phyloP scores from a whole-genome alignment of 1,140 invertebrate species.

The Listronotus bonariensis region DNA sequence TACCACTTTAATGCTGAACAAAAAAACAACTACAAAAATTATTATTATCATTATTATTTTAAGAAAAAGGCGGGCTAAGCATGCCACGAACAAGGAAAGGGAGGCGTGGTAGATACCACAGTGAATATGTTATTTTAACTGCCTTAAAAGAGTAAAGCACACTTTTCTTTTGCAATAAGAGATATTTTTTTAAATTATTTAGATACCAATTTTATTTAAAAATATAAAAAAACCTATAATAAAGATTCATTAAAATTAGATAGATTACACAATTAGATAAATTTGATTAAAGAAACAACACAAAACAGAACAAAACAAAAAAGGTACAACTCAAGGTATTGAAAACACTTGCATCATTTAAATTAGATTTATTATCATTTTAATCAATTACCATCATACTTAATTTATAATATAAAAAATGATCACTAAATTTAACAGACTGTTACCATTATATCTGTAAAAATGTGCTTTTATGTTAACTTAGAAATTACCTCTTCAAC shows the following conservation, averaged over 20 bases:
- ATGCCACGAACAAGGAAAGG: no score
- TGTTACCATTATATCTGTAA: neutral
- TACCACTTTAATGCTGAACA: no score
- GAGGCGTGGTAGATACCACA: no score
- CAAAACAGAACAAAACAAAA: neutral
- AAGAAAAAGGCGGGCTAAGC: no score
- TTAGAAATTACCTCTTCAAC: slow-evolving; percentile 88
- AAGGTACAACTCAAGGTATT: neutral
- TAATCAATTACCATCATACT: slow-evolving; percentile 3
- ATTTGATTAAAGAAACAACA: no score
- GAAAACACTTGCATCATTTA: neutral
- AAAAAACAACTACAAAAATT: no score
- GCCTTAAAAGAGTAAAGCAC: no score
- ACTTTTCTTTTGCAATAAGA: no score
- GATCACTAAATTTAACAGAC: slow-evolving; percentile 8
- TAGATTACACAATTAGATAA: neutral
- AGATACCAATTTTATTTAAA: neutral
- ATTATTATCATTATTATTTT: no score
- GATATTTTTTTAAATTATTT: no score
- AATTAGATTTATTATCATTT: neutral
- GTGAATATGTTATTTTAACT: no score
- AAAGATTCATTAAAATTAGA: no score
- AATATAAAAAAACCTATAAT: neutral
- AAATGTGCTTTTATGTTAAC: slow-evolving; percentile 62
- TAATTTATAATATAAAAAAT: slow-evolving; percentile 11